A percentile compares a stretch with the other conserved stretches of the same genome.
phyloP scores from a whole-genome alignment of 1,140 invertebrate genomes.

The Drosophila tropicalis region DNA sequence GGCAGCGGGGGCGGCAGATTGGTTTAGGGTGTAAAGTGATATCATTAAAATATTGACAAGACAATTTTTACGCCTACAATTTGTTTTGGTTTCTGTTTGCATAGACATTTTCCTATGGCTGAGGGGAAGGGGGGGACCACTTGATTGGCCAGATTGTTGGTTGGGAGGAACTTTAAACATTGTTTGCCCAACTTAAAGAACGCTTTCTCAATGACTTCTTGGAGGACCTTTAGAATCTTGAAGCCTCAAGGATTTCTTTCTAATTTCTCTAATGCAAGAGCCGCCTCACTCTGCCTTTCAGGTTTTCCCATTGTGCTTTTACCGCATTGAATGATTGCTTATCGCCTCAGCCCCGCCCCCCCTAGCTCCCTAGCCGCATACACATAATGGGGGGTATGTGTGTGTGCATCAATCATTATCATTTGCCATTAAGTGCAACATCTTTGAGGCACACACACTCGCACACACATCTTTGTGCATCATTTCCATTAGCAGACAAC shows the following conservation, averaged over 20 bases:
- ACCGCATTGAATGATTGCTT: conserved; percentile 75
- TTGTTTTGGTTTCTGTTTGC: conserved; percentile 65
- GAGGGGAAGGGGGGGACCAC: too few relatives aligned
- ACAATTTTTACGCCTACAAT: conserved; percentile 79
- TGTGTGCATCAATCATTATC: conserved; percentile 73
- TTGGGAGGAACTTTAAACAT: too few relatives aligned
- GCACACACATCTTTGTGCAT: conserved; percentile 24
- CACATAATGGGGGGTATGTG: not conserved
- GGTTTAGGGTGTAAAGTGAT: conserved; percentile 66
- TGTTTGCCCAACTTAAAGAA: too few relatives aligned
- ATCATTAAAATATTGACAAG: conserved; percentile 82
- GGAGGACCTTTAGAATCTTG: too few relatives aligned
- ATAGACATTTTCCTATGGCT: not conserved
- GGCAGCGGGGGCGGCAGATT: too few relatives aligned
- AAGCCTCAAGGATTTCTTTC: not conserved
- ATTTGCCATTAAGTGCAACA: conserved; percentile 77
- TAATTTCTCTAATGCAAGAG: conserved; percentile 32
- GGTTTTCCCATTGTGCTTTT: conserved; percentile 27
- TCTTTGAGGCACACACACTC: conserved; percentile 20
- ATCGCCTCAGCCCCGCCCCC: conserved; percentile 28
- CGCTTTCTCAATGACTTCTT: too few relatives aligned
- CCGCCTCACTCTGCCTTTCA: not conserved
- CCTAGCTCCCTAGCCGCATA: too few relatives aligned
- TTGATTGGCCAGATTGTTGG: conserved; percentile 13
- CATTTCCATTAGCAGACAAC: conserved; percentile 71